Conservation (phyloP, 2,888 invertebrate species). For the Strigamia maritima region DNA sequence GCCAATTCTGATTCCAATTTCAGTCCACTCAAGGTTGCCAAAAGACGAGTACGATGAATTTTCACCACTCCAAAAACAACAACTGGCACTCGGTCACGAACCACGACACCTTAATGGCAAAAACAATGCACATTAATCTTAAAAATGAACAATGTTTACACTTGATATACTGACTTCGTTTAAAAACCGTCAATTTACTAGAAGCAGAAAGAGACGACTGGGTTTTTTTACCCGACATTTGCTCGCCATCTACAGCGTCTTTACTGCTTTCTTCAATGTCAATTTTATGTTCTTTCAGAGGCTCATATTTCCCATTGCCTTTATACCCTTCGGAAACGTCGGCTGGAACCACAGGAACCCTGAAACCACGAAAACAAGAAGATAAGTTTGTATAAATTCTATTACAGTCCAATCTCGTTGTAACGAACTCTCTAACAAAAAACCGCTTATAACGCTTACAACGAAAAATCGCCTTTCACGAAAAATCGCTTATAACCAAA, state of each 20-base stretch:
- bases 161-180: constrained; percentile 22
- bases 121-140: neutral
- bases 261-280: constrained; percentile 42
- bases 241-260: neutral
- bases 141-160: neutral
- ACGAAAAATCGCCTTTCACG: too few relatives aligned
- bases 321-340: constrained; percentile 64
- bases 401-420: too few relatives aligned
- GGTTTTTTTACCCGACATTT: neutral
- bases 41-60: constrained; percentile 77
- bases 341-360: constrained; percentile 59
- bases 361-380: constrained; percentile 44
- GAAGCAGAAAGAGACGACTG: neutral
- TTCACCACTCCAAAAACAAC: constrained; percentile 79
- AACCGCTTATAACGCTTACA: too few relatives aligned
- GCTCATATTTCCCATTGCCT: constrained; percentile 58
- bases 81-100: constrained; percentile 45
- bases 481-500: too few relatives aligned
- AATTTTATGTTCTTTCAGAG: constrained; percentile 47
- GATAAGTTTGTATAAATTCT: constrained; percentile 19
- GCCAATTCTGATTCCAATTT: constrained; percentile 93
- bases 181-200: neutral
- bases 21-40: constrained; percentile 87
- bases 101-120: constrained; percentile 33
- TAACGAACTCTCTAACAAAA: too few relatives aligned